Evolutionary conservation across 1,140 invertebrate genomes (phyloP).

Genomic region (Marisa cornuarietis): DNA sequence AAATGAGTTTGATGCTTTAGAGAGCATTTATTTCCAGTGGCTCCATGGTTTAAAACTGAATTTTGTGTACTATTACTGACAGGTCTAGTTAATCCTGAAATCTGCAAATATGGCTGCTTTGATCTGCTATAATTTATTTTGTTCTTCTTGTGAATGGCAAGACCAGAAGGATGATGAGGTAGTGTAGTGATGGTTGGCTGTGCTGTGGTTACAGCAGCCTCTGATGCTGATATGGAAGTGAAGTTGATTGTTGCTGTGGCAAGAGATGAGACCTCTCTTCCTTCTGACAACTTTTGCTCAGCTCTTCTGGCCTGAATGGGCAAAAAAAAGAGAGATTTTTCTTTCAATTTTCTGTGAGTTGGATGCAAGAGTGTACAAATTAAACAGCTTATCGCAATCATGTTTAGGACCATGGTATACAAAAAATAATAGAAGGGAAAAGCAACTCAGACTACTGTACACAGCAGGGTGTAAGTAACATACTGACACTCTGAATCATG

Average conservation of each 20-base stretch:
- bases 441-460: too few species aligned
- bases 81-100: too few species aligned
- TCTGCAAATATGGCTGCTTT: not conserved
- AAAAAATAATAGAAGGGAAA: not conserved
- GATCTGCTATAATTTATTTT: not conserved
- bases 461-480: too few species aligned
- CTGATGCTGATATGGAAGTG: conserved; percentile 22
- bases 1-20: too few species aligned
- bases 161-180: not conserved
- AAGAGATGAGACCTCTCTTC: not conserved
- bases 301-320: conserved; percentile 5
- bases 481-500: too few species aligned
- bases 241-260: not conserved
- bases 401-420: too few species aligned
- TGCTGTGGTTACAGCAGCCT: conserved; percentile 50
- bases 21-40: too few species aligned
- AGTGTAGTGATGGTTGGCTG: conserved; percentile 42
- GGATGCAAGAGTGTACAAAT: too few species aligned
- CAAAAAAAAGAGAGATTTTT: not conserved
- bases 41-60: too few species aligned
- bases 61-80: too few species aligned
- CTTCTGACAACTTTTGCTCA: not conserved
- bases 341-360: too few species aligned
- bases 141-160: not conserved
- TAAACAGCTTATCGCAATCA: too few species aligned